Base-by-base conservation (phyloP, 1,140 invertebrate genomes). In the Aculops lycopersici region DNA sequence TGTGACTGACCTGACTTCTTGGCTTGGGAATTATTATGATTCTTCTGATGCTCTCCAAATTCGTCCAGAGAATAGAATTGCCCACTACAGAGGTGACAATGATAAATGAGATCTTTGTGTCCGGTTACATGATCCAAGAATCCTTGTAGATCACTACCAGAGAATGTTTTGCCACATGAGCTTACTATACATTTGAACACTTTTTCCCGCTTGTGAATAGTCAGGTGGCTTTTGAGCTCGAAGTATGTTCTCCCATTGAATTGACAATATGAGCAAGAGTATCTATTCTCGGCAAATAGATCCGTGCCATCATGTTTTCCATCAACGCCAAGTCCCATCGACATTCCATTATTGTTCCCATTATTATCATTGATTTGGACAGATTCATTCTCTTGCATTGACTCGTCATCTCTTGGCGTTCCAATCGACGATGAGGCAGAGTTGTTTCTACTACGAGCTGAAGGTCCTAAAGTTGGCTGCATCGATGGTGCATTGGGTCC, bases 121-220 rank as follows among this genome's bases (percentile, higher is more conserved):
- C 47, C 51, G 43, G 58, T 56, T 1, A 63, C 66, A 46, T 71
- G 68, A 37, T 65, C 61, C 19, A 72, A 51, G 48, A 70, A 70
- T n/a, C 58, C 50, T 20, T 71, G 66, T 14, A 71, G 51, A 17
- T 70, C 66, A 24, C 58, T 52, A 8, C 24, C 42, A 3, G 37
- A 16, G 47, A 70, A 72, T 45, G 65, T 66, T 45, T 58, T 50
- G 15, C 59, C 59, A 50, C 69, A 71, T 15, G 58, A 59, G 41
- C 60, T 64, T 48, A 70, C 60, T 20, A 69, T 65, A 50, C 69
- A 71, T 46, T 67, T 66, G 51, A 68, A 71, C 3, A 71, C 68
- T 56, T 66, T 64, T 49, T 64, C 55, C 44, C 55, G 47, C 49
- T 60, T 60, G 50, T 66, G 64, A 24, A 47, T 42, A 21, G 58